These are phyloP conservation scores for Oxyruncus cristatus DNA, from an alignment of 2,113 vertebrate genomes.

Conservation along the genomic window DNA sequence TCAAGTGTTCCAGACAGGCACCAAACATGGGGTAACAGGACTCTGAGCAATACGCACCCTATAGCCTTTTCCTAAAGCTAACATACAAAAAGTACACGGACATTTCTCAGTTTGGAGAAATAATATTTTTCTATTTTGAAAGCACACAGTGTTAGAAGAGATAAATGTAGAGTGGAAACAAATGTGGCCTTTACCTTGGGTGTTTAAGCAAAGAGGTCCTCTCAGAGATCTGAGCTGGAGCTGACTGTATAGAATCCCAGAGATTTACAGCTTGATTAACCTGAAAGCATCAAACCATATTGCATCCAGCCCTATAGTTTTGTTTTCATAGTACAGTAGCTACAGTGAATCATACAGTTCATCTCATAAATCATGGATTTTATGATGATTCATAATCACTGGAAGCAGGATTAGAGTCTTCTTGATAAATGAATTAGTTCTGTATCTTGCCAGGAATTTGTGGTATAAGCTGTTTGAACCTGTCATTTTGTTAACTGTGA, in stretches of 20 bases:
- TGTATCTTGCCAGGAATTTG: background rate
- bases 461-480: background rate
- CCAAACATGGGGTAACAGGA: rapidly evolving
- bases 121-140: background rate
- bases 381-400: slow-evolving; percentile 23
- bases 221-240: background rate
- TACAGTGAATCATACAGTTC: background rate
- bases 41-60: background rate
- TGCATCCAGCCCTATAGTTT: background rate
- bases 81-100: background rate
- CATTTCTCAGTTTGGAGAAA: background rate
- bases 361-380: slow-evolving; percentile 24
- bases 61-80: background rate
- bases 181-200: background rate
- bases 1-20: background rate
- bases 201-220: background rate
- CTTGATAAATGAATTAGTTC: slow-evolving; percentile 25
- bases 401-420: slow-evolving; percentile 9
- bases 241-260: background rate
- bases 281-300: background rate
- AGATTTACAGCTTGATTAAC: slow-evolving; percentile 18
- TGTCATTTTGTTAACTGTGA: background rate
- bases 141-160: background rate
- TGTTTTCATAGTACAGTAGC: slow-evolving; percentile 2
- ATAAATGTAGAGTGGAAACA: background rate